phyloP scores from a whole-genome alignment of 2,113 vertebrate species.

The Anolis sagrei region DNA sequence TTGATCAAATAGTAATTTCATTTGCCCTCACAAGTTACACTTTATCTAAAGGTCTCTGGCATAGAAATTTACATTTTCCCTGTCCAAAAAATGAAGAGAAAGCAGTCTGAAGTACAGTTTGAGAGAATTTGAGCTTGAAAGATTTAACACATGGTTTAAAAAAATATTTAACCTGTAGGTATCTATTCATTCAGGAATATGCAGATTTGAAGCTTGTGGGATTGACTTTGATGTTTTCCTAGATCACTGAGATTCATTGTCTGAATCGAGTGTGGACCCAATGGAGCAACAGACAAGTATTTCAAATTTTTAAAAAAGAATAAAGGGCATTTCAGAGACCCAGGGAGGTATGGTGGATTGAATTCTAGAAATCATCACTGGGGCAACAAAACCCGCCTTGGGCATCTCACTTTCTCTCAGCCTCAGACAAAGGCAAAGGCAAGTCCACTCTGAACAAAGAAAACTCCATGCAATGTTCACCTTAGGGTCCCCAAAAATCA shows the following conservation, averaged over 20 bases:
- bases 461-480: too few relatives aligned
- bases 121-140: slow-evolving; percentile 58
- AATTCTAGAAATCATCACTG: too few relatives aligned
- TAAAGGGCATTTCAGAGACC: background rate
- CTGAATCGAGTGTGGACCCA: background rate
- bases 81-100: slow-evolving; percentile 66
- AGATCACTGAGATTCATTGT: background rate
- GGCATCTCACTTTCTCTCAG: too few relatives aligned
- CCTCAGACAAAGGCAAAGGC: too few relatives aligned
- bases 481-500: too few relatives aligned
- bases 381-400: too few relatives aligned
- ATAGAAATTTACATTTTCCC: slow-evolving; percentile 44
- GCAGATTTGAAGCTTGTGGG: background rate
- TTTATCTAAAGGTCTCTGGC: slow-evolving; percentile 70
- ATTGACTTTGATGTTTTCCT: background rate
- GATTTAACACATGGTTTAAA: slow-evolving; percentile 51
- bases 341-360: too few relatives aligned
- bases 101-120: slow-evolving; percentile 49
- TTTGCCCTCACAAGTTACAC: slow-evolving; percentile 65
- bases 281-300: background rate
- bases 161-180: background rate
- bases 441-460: too few relatives aligned
- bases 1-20: slow-evolving; percentile 67
- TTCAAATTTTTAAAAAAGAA: background rate
- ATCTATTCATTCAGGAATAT: background rate